Evolutionary conservation across 1,140 invertebrate genomes (phyloP), one percentile per base, ranked within the genome.

Genomic region (Amphibalanus amphitrite): DNA sequence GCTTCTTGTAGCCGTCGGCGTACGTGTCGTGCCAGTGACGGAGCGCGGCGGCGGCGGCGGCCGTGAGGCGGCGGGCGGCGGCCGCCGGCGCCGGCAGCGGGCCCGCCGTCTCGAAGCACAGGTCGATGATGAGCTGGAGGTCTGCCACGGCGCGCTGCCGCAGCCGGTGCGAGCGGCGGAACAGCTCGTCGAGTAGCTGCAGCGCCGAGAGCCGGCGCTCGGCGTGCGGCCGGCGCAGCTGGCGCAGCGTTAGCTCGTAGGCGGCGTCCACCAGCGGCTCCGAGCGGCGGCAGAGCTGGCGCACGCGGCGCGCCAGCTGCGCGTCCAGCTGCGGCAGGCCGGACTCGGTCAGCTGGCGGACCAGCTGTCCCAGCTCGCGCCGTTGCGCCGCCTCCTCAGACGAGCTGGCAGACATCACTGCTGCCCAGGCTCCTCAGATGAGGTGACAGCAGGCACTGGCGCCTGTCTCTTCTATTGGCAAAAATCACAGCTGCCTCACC

Each of bases 291-390:
- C 75, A 75, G 28, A 75, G 72, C 59, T 72, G 73, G 67, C 74
- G 74, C n/a, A 75, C 64, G 71, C 72, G 73, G 59, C 74, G 74
- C 23, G 74, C 71, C 10, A 67, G 64, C 69, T 29, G 28, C 73
- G 73, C 75, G 74, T 75, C 70, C n/a, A 75, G 64, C n/a, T 71
- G 69, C n/a, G 73, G 70, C 71, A 72, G 74, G 17, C 75, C 75
- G 47, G 75, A 73, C 28, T 72, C 74, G 17, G 75, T 75, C 17
- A 75, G 67, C 26, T 74, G 64, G 33, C 74, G 71, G 59, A 75
- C 70, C 29, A 74, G 69, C n/a, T 71, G 68, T 28, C 71, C 73
- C 28, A 74, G 69, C 28, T 74, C 47, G 47, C 47, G 47, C 13
- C 47, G 47, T 20, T 59, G 47, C 6, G 47, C 47, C 47, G 47